phyloP scores from a whole-genome alignment of 30 jellyfish, hydroid and myxozoan genomes.

The Aurelia aurita complex sp. Pacific region DNA sequence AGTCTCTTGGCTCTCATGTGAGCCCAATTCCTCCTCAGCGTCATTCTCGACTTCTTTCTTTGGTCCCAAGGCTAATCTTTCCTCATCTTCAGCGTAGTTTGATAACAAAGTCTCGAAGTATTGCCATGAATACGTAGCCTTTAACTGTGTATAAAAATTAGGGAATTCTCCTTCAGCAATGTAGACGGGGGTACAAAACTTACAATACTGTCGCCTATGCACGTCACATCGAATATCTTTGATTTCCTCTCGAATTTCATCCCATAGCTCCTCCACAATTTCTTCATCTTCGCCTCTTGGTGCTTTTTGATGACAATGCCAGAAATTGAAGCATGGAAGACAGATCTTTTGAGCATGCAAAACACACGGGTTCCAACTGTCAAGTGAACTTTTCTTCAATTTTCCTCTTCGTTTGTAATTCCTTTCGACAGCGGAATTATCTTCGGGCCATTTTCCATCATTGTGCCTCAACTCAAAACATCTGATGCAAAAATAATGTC shows the following conservation, averaged over 20 bases:
- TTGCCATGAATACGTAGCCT: conserved; percentile 36
- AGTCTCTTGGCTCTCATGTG: not conserved
- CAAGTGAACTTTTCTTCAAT: not conserved
- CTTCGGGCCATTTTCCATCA: conserved; percentile 46
- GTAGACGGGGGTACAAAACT: conserved; percentile 24
- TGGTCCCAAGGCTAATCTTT: not conserved
- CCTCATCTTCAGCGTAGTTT: not conserved
- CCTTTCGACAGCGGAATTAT: conserved; percentile 2
- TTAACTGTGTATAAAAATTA: conserved; percentile 11
- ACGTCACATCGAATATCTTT: not conserved
- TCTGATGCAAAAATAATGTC: conserved; percentile 4
- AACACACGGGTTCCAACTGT: conserved; percentile 23
- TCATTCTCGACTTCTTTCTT: not conserved
- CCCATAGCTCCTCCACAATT: conserved; percentile 1
- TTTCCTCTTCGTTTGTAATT: not conserved
- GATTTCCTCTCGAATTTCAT: not conserved
- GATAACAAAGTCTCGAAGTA: conserved; percentile 16
- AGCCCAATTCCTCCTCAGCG: not conserved
- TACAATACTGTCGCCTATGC: conserved; percentile 3
- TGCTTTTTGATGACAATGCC: conserved; percentile 15
- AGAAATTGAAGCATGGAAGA: conserved; percentile 39
- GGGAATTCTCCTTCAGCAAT: conserved; percentile 23
- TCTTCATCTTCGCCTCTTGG: conserved; percentile 14
- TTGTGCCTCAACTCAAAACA: conserved; percentile 24
- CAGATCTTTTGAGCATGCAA: conserved; percentile 7